Conservation (phyloP, 37 sponge, comb jelly and placozoan genomes). For the Crambe crambe region DNA sequence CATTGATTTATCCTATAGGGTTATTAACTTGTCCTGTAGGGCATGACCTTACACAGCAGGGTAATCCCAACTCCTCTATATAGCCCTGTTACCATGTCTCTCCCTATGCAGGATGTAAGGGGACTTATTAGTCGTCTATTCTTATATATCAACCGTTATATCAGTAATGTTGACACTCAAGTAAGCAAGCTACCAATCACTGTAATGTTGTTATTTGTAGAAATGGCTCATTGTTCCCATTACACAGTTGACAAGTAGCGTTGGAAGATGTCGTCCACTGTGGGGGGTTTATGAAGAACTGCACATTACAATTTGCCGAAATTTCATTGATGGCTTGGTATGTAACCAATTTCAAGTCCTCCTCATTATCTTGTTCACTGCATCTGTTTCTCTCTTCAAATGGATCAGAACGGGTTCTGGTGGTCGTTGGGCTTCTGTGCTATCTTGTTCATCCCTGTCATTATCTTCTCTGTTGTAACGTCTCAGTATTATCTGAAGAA, state of each 20-base stretch:
- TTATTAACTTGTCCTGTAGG: conserved; percentile 13
- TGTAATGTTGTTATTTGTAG: too few relatives aligned
- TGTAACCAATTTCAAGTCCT: too few relatives aligned
- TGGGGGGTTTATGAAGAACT: conserved; percentile 40
- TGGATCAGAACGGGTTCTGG: conserved; percentile 89
- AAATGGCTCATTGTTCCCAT: not conserved
- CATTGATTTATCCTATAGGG: too few relatives aligned
- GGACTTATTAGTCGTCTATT: not conserved
- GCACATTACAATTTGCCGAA: conserved; percentile 42
- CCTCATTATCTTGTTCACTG: not conserved
- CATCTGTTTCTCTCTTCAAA: too few relatives aligned
- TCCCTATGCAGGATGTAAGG: conserved; percentile 3
- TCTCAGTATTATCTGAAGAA: conserved; percentile 47
- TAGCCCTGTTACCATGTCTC: not conserved
- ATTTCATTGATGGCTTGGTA: conserved; percentile 69
- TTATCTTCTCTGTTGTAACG: conserved; percentile 59
- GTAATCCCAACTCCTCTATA: not conserved
- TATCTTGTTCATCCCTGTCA: conserved; percentile 66
- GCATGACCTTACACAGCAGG: not conserved
- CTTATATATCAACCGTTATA: not conserved
- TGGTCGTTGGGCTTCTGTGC: conserved; percentile 77
- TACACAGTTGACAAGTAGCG: conserved; percentile 32
- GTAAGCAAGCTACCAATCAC: too few relatives aligned
- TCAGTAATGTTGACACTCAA: conserved; percentile 6
- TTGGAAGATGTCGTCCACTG: conserved; percentile 59